phyloP scores from a whole-genome alignment of 2,113 vertebrate genomes.

The Phyllostomus discolor region DNA sequence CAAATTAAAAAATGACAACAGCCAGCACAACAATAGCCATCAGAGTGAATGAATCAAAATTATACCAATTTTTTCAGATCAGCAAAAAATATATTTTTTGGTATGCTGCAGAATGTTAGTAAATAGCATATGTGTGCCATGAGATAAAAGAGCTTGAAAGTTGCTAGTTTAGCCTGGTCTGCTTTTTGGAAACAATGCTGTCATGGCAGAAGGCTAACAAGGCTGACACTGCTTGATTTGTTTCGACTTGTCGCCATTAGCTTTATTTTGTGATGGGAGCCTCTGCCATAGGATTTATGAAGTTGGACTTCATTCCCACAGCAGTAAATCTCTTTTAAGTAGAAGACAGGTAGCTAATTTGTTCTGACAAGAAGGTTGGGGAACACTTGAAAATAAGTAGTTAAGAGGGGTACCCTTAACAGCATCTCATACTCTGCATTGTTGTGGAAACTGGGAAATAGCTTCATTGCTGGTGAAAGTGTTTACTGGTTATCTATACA shows the following conservation, averaged over 20 bases:
- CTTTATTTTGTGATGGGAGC: conserved; percentile 64
- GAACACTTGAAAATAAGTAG: fast-evolving
- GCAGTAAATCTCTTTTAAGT: neutral
- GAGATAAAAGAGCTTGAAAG: neutral
- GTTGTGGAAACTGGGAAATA: neutral
- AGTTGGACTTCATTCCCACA: conserved; percentile 30
- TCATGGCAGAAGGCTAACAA: conserved; percentile 56
- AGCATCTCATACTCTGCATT: neutral
- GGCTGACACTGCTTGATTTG: conserved; percentile 64
- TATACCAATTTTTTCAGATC: neutral
- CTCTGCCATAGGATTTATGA: neutral
- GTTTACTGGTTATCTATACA: neutral
- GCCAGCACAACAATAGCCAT: neutral
- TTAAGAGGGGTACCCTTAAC: neutral
- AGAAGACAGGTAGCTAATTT: neutral
- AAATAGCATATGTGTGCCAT: neutral
- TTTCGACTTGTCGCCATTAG: conserved; percentile 62
- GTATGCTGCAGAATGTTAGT: neutral
- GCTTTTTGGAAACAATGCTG: conserved; percentile 49
- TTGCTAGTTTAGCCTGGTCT: conserved; percentile 14
- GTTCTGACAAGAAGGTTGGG: neutral
- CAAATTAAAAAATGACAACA: neutral
- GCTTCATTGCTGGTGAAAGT: neutral
- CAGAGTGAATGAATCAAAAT: neutral
- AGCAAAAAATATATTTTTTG: neutral